phyloP scores from a whole-genome alignment of 2,888 invertebrate species.

The Ichneumon xanthorius region DNA sequence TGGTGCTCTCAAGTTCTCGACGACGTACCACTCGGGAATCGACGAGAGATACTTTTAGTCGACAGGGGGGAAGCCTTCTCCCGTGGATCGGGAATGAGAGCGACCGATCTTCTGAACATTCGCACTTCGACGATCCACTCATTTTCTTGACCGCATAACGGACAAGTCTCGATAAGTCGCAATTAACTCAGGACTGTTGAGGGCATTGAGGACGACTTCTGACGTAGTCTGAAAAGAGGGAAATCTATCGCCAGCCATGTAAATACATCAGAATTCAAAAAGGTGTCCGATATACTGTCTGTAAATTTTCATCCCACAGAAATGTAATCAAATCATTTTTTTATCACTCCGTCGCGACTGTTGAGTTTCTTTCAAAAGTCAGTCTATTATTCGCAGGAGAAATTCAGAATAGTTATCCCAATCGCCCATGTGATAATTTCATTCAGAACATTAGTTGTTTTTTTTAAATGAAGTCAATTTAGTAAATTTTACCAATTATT shows the following conservation, averaged over 20 bases:
- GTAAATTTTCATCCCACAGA: neutral
- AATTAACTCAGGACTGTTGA: conserved; percentile 6
- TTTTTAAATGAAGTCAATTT: neutral
- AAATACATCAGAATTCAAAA: conserved; percentile 6
- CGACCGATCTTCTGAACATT: conserved; percentile 1
- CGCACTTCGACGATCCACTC: neutral
- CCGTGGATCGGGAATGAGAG: neutral
- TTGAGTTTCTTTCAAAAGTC: neutral
- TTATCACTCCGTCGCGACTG: neutral
- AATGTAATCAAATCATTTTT: neutral
- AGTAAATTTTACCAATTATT: neutral
- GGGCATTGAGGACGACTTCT: conserved; percentile 6
- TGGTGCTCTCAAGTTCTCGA: conserved; percentile 9
- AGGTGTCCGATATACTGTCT: neutral
- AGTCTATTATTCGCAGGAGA: neutral
- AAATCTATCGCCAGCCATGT: conserved; percentile 16
- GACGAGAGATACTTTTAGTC: neutral
- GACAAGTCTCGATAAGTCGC: conserved; percentile 5
- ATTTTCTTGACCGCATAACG: conserved; percentile 7
- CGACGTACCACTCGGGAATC: conserved; percentile 13
- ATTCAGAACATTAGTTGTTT: neutral
- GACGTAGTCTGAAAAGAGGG: conserved; percentile 22
- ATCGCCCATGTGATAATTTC: neutral
- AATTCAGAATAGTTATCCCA: neutral
- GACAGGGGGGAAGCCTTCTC: neutral